Evolutionary conservation across 2,797 vertebrate species (phyloP), one percentile per base, ranked within the genome.

Genomic region (Austrolebias charrua): DNA sequence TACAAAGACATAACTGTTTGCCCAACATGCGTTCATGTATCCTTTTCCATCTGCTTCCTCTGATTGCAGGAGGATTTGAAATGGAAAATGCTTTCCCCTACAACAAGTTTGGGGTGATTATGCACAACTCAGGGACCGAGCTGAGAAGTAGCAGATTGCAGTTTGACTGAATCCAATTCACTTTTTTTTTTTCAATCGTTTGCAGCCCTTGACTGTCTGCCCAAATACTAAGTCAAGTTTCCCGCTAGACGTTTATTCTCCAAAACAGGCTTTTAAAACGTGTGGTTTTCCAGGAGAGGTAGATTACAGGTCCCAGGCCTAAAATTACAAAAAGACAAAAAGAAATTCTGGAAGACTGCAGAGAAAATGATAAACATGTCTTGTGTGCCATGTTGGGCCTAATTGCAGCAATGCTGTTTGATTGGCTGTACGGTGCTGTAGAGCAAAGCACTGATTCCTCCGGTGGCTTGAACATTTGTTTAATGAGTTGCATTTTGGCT

Each of bases 61-160:
- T 73, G 60, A 73, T 81, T 79, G 68, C 55, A 48, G 24, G 19
- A 43, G 54, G 67, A 75, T 78, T 70, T 57, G 35, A 64, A 73
- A 50, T 51, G 53, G 33, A 64, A 68, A 62, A 66, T n/a, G 11
- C 38, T 57, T 69, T 60, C 63, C 24, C 28, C 38, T 46, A 19
- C 1, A 1, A 19, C 52, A 50, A 57, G 51, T 74, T 62, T 56
- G 48, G 40, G 68, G 60, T 55, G 60, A 68, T 69, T 56, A 50
- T 24, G 11, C 20, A 48, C 52, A 52, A 55, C 50, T 33, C 44
- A 44, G 60, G 53, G n/a, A 18, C 13, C 12, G 50, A 70, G 61
- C 43, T 24, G 20, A 57, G 53, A 73, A 63, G 43, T 24, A 58
- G 9, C 44, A 45, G 40, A 68, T 71, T 57, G 60, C 40, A 51